Percentiles rank a stretch among this genome's conserved stretches.
Evolutionary conservation across 1,140 invertebrate genomes (phyloP).

Genomic region (Galendromus occidentalis): DNA sequence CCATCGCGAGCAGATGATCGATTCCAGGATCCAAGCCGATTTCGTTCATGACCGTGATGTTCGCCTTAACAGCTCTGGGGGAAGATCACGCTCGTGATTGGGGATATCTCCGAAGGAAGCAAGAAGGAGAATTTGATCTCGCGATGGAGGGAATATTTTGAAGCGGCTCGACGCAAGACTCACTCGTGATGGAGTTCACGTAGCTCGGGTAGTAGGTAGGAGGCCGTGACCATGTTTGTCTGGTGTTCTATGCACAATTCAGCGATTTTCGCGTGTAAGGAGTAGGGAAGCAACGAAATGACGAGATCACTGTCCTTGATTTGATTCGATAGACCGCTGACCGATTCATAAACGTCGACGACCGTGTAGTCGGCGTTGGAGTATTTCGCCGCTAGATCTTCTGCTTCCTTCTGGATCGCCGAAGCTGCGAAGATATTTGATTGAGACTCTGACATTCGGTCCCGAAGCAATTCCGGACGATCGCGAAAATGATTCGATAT

Average conservation of each 20-base stretch:
- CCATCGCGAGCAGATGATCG: conserved; percentile 88
- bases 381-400: conserved; percentile 51
- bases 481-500: neutral
- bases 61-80: conserved; percentile 53
- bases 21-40: conserved; percentile 93
- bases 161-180: conserved; percentile 23
- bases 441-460: neutral
- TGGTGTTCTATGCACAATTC: conserved; percentile 61
- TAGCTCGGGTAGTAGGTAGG: conserved; percentile 70
- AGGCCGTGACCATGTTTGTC: conserved; percentile 87
- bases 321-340: conserved; percentile 46
- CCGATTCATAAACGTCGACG: conserved; percentile 51
- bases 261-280: conserved; percentile 59
- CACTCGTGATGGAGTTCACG: conserved; percentile 52
- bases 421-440: conserved; percentile 38
- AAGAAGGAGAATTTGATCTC: neutral
- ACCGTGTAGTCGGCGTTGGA: conserved; percentile 57
- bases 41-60: conserved; percentile 79
- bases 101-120: no score
- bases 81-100: conserved; percentile 1
- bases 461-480: no score
- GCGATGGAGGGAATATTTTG: neutral
- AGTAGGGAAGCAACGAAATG: conserved; percentile 80
- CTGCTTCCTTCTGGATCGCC: conserved; percentile 66
- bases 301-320: conserved; percentile 53